phyloP scores from a whole-genome alignment of 2,888 invertebrate genomes.

The Dynastes tityus region DNA sequence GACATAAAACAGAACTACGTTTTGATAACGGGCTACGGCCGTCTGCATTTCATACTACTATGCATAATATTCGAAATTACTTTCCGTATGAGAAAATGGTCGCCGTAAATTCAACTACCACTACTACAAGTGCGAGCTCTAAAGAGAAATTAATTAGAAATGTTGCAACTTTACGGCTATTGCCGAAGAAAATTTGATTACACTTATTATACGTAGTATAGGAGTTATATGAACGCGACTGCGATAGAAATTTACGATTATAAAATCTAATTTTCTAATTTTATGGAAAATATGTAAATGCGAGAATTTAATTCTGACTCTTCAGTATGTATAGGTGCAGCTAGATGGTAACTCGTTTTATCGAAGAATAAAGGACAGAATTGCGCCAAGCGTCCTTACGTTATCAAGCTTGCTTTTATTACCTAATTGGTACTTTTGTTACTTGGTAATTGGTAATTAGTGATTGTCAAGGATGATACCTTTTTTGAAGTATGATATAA shows the following conservation, averaged over 20 bases:
- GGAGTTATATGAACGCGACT: slow-evolving; percentile 2
- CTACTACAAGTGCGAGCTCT: background rate
- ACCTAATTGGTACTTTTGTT: too few species aligned
- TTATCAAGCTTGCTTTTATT: too few species aligned
- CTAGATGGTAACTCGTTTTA: too few species aligned
- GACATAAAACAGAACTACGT: too few species aligned
- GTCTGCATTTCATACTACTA: too few species aligned
- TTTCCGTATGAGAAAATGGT: slow-evolving; percentile 16
- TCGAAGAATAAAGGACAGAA: too few species aligned
- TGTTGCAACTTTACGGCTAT: slow-evolving; percentile 23
- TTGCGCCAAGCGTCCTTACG: too few species aligned
- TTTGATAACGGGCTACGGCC: too few species aligned
- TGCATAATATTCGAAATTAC: slow-evolving; percentile 11
- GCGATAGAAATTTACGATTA: background rate
- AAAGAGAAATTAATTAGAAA: slow-evolving; percentile 28
- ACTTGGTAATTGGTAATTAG: too few species aligned
- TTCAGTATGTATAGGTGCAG: background rate
- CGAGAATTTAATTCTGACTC: slow-evolving; percentile 1
- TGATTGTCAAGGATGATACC: too few species aligned
- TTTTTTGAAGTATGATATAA: too few species aligned
- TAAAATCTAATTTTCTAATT: slow-evolving; percentile 6
- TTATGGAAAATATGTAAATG: slow-evolving; percentile 2
- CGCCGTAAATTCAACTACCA: slow-evolving; percentile 12
- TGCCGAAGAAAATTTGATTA: slow-evolving; percentile 27
- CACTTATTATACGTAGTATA: background rate